Evolutionary conservation across 1,140 invertebrate species (phyloP).

Genomic region (Paracyclopina nana): DNA sequence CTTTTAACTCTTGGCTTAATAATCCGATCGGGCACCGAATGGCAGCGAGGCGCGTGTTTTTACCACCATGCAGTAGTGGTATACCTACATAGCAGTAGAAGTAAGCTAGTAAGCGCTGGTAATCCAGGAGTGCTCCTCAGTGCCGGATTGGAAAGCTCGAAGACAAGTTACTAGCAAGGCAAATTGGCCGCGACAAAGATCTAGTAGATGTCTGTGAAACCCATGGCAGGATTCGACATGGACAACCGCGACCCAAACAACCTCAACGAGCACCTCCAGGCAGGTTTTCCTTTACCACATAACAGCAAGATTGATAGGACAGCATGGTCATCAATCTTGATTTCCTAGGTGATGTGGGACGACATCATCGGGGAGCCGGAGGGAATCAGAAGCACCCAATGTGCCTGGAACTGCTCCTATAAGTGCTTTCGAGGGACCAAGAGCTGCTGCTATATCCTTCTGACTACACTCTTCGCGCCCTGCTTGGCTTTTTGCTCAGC

Average conservation of each 20-base stretch:
- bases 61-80: too few species aligned
- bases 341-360: constrained; percentile 43
- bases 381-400: constrained; percentile 45
- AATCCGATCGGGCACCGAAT: too few species aligned
- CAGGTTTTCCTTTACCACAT: constrained; percentile 22
- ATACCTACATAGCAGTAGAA: too few species aligned
- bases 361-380: constrained; percentile 57
- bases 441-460: constrained; percentile 44
- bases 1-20: too few species aligned
- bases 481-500: constrained; percentile 44
- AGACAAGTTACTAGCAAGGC: too few species aligned
- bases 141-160: too few species aligned
- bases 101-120: too few species aligned
- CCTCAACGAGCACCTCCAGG: constrained; percentile 45
- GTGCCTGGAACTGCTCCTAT: constrained; percentile 47
- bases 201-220: constrained; percentile 9
- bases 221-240: constrained; percentile 27
- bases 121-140: too few species aligned
- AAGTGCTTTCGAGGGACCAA: constrained; percentile 44
- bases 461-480: constrained; percentile 43
- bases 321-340: constrained; percentile 1
- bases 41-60: too few species aligned
- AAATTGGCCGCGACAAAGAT: too few species aligned
- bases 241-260: constrained; percentile 46
- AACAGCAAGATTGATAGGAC: background rate